Evolutionary conservation across 2,888 invertebrate species (phyloP).

Genomic region (Idaea aversata): DNA sequence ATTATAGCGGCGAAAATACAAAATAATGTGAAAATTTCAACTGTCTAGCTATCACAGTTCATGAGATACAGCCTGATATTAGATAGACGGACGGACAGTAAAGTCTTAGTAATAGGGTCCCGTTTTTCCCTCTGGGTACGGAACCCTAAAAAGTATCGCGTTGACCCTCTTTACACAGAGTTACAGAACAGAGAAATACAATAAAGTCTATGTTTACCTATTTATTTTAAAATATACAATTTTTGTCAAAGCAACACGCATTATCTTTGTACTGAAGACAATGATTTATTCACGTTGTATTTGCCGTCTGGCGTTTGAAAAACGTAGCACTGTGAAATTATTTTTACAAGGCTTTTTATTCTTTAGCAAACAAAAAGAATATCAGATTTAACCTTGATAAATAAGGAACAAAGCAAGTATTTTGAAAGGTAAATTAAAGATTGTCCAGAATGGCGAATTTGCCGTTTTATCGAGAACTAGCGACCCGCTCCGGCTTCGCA

Average conservation of each 20-base stretch:
- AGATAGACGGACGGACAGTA: too few relatives aligned
- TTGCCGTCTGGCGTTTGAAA: constrained; percentile 43
- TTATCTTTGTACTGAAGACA: constrained; percentile 66
- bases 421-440: neutral
- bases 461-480: too few relatives aligned
- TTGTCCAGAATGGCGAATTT: neutral
- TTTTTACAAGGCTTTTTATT: neutral
- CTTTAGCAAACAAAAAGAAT: neutral
- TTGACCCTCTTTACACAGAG: too few relatives aligned
- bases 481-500: too few relatives aligned
- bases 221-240: constrained; percentile 46
- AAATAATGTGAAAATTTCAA: too few relatives aligned
- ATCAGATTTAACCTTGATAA: neutral
- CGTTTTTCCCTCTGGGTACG: too few relatives aligned
- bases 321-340: neutral
- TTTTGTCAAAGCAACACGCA: constrained; percentile 68
- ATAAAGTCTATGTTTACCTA: neutral
- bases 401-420: neutral
- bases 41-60: too few relatives aligned
- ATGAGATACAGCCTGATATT: too few relatives aligned
- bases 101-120: too few relatives aligned
- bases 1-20: too few relatives aligned
- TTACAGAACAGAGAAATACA: too few relatives aligned
- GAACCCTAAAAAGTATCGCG: too few relatives aligned
- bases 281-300: constrained; percentile 62